A percentile compares a stretch with the other conserved stretches of the same genome.
These are phyloP conservation scores for Tapirus terrestris DNA, from an alignment of 2,113 vertebrate species.

Conservation along the genomic window DNA sequence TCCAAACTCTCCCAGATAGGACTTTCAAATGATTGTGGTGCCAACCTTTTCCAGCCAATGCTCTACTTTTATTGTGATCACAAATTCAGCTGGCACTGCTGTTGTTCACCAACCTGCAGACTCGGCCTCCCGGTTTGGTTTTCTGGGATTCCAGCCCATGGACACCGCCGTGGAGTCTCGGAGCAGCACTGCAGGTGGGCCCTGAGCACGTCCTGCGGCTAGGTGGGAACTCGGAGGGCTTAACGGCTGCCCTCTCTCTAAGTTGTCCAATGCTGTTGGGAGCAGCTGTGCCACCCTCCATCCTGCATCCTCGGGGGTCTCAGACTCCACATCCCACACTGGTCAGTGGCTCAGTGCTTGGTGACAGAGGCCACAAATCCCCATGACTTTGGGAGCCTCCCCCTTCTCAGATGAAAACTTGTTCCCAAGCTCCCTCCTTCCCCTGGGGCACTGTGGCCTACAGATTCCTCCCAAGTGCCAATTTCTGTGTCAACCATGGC, in stretches of 20 bases:
- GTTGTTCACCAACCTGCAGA: accelerated
- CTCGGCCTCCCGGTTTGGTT: background rate
- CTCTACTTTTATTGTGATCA: too few species aligned
- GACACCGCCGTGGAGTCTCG: background rate
- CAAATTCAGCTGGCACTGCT: background rate
- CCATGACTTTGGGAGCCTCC: background rate
- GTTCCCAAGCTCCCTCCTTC: background rate
- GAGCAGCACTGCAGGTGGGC: too few species aligned
- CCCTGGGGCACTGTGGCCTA: accelerated
- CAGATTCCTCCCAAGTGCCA: background rate
- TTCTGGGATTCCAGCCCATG: background rate
- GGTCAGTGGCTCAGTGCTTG: too few species aligned
- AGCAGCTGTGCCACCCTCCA: accelerated
- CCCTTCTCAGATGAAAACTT: background rate
- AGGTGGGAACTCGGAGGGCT: background rate
- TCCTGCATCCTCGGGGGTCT: too few species aligned
- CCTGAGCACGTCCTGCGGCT: background rate
- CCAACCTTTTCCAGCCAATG: background rate
- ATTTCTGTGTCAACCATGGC: background rate
- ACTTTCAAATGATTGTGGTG: background rate
- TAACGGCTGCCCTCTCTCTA: background rate
- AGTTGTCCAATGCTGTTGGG: accelerated
- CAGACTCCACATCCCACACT: background rate
- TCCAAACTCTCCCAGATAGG: background rate
- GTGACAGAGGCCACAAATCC: too few species aligned